Base-by-base conservation (phyloP, 2,797 vertebrate genomes). In the Lutjanus argentimaculatus region DNA sequence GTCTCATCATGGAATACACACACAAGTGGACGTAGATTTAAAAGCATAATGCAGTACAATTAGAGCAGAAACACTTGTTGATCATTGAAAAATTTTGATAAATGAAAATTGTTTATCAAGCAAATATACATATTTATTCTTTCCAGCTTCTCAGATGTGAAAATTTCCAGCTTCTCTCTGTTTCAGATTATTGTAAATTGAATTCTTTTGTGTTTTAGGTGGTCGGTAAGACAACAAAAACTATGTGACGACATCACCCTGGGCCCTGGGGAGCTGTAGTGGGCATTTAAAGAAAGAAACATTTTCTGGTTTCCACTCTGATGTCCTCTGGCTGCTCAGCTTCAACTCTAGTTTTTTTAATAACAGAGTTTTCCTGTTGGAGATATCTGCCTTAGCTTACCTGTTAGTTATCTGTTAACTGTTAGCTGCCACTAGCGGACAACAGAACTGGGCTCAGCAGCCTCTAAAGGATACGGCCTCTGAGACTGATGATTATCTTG, bases 1-100 rank as follows among this genome's bases (percentile, higher is more conserved):
- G 74, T 79, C 57, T 82, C 19, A 42, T 78, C 25, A 19, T 72
- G 13, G 7, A 79, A 57, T 30, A 7, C 36, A 66, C 15, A 80
- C 30, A 51, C 21, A 77, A 7, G 48, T 21, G 2, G 1, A 57
- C 4, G 7, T 6, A 5, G 11, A 58, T 3, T 46, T 2, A 22
- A 55, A 9, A 53, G 22, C 46, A 48, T 15, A 19, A 12, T 59
- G 3, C 7, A 15, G 43, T 49, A 7, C 21, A 21, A 61, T 11
- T 21, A 52, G 2, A 8, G 25, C 4, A 22, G 25, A 49, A 64
- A 42, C 0, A 2, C 17, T 19, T 16, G 6, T 16, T 7, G 1
- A 21, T 14, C 25, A 30, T 30, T 2, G 11, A 8, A 65, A 17
- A 10, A 6, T 7, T 43, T 63, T 14, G 11, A 64, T 13, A 2